A percentile compares a stretch with the other conserved stretches of the same genome.
Conservation (phyloP, 2,888 invertebrate genomes). For the Malthinus flaveolus region DNA sequence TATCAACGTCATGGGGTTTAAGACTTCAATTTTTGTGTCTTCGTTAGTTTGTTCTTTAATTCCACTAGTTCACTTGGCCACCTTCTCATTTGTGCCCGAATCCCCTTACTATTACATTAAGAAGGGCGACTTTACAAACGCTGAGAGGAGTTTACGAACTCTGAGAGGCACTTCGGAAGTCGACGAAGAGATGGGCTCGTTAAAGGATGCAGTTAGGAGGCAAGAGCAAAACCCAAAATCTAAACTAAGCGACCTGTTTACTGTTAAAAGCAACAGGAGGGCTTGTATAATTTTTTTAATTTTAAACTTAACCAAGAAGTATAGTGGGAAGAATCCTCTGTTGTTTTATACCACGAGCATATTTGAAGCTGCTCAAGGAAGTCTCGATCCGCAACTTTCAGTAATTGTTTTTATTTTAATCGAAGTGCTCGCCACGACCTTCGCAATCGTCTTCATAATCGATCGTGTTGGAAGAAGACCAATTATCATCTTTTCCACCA, state of each 20-base stretch:
- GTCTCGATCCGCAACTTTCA: constrained; percentile 59
- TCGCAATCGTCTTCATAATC: constrained; percentile 60
- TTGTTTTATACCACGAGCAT: constrained; percentile 66
- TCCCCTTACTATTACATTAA: constrained; percentile 59
- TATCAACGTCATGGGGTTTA: constrained; percentile 65
- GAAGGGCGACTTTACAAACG: constrained; percentile 53
- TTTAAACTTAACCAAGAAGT: constrained; percentile 64
- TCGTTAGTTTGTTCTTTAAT: constrained; percentile 62
- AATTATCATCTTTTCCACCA: constrained; percentile 61
- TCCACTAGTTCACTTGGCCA: constrained; percentile 61
- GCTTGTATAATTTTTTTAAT: constrained; percentile 65
- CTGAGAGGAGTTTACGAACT: constrained; percentile 59
- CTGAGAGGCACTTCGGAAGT: constrained; percentile 59
- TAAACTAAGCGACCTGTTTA: constrained; percentile 58
- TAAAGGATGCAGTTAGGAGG: constrained; percentile 46
- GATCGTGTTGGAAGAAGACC: constrained; percentile 68
- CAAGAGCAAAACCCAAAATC: constrained; percentile 57
- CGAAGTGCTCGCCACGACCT: constrained; percentile 60
- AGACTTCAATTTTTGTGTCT: constrained; percentile 59
- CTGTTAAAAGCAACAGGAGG: constrained; percentile 61
- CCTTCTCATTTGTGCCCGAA: constrained; percentile 69
- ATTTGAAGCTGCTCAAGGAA: constrained; percentile 57
- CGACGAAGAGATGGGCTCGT: constrained; percentile 56
- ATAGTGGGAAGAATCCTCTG: constrained; percentile 67
- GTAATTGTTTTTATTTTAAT: constrained; percentile 64